These are phyloP conservation scores for Borostomias antarcticus DNA, from an alignment of 2,797 vertebrate species.

Conservation along the genomic window DNA sequence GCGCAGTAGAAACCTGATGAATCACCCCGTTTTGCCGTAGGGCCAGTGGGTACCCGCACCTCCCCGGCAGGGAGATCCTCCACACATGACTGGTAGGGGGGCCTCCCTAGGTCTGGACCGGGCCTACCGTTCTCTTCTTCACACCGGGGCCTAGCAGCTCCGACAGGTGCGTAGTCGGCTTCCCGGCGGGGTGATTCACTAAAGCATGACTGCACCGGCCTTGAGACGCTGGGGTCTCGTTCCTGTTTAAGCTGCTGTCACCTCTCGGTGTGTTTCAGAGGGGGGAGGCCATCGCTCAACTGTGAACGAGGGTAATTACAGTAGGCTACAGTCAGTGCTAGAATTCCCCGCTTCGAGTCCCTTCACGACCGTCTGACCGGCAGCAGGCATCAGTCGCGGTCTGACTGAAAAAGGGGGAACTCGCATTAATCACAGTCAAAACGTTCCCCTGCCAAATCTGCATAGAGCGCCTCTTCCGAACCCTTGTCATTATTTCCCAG, in stretches of 20 bases:
- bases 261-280: not conserved
- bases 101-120: conserved; percentile 52
- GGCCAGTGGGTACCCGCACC: conserved; percentile 48
- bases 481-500: conserved; percentile 15
- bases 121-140: not conserved
- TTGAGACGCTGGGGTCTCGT: not conserved
- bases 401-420: not conserved
- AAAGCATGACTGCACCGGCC: too few relatives aligned
- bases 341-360: not conserved
- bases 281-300: not conserved
- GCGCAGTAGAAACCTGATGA: conserved; percentile 62
- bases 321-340: conserved; percentile 18
- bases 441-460: conserved; percentile 7
- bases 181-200: not conserved
- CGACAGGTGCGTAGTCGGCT: not conserved
- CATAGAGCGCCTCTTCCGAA: conserved; percentile 1
- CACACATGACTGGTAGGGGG: conserved; percentile 72
- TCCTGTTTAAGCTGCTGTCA: not conserved
- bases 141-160: not conserved
- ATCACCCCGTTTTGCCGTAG: conserved; percentile 61
- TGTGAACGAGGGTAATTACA: not conserved
- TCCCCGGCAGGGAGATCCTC: conserved; percentile 75
- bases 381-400: not conserved
- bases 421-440: conserved; percentile 16
- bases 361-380: not conserved